Base-by-base conservation (phyloP, 2,888 invertebrate genomes). In the Bombylius major region DNA sequence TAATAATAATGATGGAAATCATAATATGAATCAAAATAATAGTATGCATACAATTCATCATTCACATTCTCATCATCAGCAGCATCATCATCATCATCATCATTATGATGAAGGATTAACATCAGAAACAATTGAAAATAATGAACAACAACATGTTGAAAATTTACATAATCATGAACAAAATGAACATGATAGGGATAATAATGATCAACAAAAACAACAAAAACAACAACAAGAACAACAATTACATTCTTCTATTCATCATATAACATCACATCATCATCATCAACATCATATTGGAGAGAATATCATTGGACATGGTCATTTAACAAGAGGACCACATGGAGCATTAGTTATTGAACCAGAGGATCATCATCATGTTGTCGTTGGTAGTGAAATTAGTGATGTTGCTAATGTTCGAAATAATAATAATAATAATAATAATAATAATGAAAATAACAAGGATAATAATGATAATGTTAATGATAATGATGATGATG, bases 311-410 rank as follows among this genome's bases (percentile, higher is more conserved):
- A n/a, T 46, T 45, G 68, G 69, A 51, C 65, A 71, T 52, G 75
- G 75, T 11, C 73, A 77, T 51, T 64, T 79, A 33, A 73, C 77
- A 46, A 73, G 75, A 50, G 80, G 80, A 4, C 80, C 80, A 0
- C 80, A 80, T 65, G 79, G 79, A 42, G 78, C 79, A 34, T 69
- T 79, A 63, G 77, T 78, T 5, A 66, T 79, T 9, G 73, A 77
- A 56, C 75, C 75, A 0, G 71, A 62, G 47, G 12, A 54, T 32
- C 50, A 58, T 31, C 44, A 50, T 23, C 23, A 23, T 23, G 23
- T 23, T 23, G 23, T 23, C 23, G 23, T 23, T 23, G 23, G 23
- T 23, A 23, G 23, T 23, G 23, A 3, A 1, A 23, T 23, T 23
- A 23, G 23, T 23, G 23, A 23, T 23, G 23, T 23, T 23, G 23